phyloP scores from a whole-genome alignment of 2,888 invertebrate genomes.

The Arenicola marina region DNA sequence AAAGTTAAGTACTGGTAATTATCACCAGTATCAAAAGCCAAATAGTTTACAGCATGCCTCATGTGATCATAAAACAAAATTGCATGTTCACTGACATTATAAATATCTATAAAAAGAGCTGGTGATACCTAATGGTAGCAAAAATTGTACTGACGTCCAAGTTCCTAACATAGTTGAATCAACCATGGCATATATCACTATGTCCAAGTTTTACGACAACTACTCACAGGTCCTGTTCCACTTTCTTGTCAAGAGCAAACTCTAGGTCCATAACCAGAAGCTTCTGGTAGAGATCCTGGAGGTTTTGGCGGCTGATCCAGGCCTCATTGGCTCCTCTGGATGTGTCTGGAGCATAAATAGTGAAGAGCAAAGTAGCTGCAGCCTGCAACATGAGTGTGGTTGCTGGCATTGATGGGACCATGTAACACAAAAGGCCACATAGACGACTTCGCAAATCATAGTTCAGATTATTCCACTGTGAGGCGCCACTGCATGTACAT shows the following conservation, averaged over 20 bases:
- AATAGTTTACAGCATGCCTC: too few relatives aligned
- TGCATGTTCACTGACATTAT: too few relatives aligned
- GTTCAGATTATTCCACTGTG: not conserved
- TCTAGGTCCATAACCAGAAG: conserved; percentile 80
- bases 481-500: too few relatives aligned
- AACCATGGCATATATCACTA: too few relatives aligned
- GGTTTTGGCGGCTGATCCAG: conserved; percentile 36
- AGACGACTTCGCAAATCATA: not conserved
- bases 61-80: too few relatives aligned
- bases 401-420: not conserved
- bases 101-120: too few relatives aligned
- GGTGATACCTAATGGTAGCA: too few relatives aligned
- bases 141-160: too few relatives aligned
- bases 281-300: conserved; percentile 64
- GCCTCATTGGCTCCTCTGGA: conserved; percentile 31
- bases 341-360: conserved; percentile 22
- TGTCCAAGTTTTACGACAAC: too few relatives aligned
- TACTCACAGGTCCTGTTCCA: conserved; percentile 77
- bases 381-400: not conserved
- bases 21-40: too few relatives aligned
- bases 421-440: not conserved
- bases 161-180: too few relatives aligned
- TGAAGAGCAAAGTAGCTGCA: not conserved
- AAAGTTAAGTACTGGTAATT: too few relatives aligned
- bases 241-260: conserved; percentile 85